Percentiles rank a stretch among this genome's conserved stretches.
These are phyloP conservation scores for Pelobates fuscus DNA, from an alignment of 2,113 vertebrate genomes.

Conservation along the genomic window DNA sequence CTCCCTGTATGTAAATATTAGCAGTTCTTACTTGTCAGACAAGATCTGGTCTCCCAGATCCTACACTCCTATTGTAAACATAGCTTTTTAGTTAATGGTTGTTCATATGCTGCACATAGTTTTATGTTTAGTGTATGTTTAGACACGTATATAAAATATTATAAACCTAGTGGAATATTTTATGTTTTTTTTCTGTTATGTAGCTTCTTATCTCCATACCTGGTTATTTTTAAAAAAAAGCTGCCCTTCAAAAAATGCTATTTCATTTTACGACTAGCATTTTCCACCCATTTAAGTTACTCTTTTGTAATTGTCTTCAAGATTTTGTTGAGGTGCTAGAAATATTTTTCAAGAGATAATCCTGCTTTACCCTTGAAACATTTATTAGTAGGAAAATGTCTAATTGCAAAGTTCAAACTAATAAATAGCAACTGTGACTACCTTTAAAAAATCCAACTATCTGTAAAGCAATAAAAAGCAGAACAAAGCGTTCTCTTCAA, in stretches of 20 bases:
- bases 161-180: background rate
- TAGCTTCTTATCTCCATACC: background rate
- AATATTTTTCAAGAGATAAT: too few species aligned
- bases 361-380: too few species aligned
- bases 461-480: too few species aligned
- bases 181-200: conserved; percentile 2
- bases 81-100: background rate
- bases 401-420: too few species aligned
- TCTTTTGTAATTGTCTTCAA: too few species aligned
- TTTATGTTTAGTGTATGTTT: background rate
- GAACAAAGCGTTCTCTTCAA: too few species aligned
- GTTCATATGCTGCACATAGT: background rate
- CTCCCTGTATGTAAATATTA: conserved; percentile 41
- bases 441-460: too few species aligned
- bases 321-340: too few species aligned
- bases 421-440: too few species aligned
- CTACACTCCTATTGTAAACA: conserved; percentile 29
- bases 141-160: conserved; percentile 3
- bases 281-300: too few species aligned
- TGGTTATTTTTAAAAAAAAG: background rate
- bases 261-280: background rate
- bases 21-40: conserved; percentile 19
- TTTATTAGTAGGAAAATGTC: too few species aligned
- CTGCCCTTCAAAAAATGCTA: background rate
- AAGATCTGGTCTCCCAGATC: conserved; percentile 11